Percentiles rank a stretch among this genome's conserved stretches.
Conservation (phyloP, 2,888 invertebrate species). For the Leptopilina syphax region DNA sequence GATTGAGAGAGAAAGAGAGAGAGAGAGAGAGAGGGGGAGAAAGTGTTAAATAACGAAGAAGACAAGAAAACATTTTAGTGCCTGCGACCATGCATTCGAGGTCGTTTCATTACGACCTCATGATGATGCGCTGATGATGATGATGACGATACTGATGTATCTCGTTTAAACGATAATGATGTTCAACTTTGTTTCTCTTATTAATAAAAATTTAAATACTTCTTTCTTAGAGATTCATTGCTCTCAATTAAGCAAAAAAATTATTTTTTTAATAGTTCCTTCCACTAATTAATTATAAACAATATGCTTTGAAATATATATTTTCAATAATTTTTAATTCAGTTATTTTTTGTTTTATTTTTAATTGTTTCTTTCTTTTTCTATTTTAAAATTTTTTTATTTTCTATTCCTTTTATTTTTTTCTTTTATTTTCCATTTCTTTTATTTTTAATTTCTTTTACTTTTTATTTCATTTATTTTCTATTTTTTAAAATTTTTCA, state of each 20-base stretch:
- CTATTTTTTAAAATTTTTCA: no score
- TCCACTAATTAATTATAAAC: neutral
- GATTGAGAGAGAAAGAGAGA: neutral
- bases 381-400: no score
- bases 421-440: no score
- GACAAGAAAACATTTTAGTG: conserved; percentile 45
- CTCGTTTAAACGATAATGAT: conserved; percentile 55
- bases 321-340: neutral
- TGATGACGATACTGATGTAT: conserved; percentile 53
- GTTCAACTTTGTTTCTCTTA: conserved; percentile 43
- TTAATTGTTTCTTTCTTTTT: no score
- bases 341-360: no score
- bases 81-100: conserved; percentile 62
- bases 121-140: conserved; percentile 36
- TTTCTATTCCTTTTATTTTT: no score
- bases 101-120: conserved; percentile 61
- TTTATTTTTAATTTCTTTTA: no score
- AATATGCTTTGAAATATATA: neutral
- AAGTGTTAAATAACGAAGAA: neutral
- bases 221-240: neutral
- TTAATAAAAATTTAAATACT: neutral
- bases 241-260: neutral
- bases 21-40: neutral
- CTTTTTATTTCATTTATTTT: no score
- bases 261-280: neutral